A percentile compares a stretch with the other conserved stretches of the same genome.
These are phyloP conservation scores for Ashinkailepas kermadecensis DNA, from an alignment of 2,888 invertebrate genomes.

Conservation along the genomic window DNA sequence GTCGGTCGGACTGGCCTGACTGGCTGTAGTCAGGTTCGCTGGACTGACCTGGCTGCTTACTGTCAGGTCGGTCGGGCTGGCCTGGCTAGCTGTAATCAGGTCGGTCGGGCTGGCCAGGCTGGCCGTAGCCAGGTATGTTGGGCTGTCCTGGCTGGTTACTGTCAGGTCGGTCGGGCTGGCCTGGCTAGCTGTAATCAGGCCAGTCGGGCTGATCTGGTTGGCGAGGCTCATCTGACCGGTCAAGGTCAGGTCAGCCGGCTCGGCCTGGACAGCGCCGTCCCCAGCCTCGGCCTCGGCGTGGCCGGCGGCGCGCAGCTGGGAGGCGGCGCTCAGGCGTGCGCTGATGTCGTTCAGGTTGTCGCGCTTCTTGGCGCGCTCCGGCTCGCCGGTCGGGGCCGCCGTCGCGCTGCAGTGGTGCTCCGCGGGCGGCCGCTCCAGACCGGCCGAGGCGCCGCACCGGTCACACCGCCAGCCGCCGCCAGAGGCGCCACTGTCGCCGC, in stretches of 20 bases:
- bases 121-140: too few species aligned
- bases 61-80: too few species aligned
- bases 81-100: too few species aligned
- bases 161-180: too few species aligned
- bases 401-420: slow-evolving; percentile 81
- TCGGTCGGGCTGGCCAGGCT: too few species aligned
- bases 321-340: neutral
- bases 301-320: neutral
- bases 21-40: too few species aligned
- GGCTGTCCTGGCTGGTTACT: too few species aligned
- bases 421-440: slow-evolving; percentile 89
- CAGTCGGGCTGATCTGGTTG: too few species aligned
- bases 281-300: neutral
- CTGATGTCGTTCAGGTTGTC: slow-evolving; percentile 14
- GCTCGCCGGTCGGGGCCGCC: slow-evolving; percentile 37
- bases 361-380: neutral
- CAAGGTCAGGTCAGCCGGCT: neutral
- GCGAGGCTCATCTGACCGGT: too few species aligned
- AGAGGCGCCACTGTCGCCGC: neutral
- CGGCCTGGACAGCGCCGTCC: neutral
- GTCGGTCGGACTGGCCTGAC: too few species aligned
- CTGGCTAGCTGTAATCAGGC: too few species aligned
- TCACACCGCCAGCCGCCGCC: neutral
- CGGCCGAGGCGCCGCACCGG: slow-evolving; percentile 61
- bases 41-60: too few species aligned